Evolutionary conservation across 2,888 invertebrate genomes (phyloP).

Genomic region (Dermolepida albohirtum): DNA sequence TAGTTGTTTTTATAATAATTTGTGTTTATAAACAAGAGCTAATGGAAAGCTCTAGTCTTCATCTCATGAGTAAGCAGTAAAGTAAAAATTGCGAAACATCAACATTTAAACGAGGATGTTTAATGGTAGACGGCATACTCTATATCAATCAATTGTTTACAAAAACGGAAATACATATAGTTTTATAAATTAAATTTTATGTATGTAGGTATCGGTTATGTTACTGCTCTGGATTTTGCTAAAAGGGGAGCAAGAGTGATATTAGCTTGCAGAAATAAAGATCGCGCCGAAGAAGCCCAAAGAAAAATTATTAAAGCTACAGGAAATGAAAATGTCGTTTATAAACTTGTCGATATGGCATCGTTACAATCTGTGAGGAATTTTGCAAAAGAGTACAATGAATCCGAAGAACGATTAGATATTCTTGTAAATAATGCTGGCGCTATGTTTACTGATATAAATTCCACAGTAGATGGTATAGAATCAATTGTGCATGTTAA

Average conservation of each 20-base stretch:
- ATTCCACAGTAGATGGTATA: slow-evolving; percentile 72
- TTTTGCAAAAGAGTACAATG: slow-evolving; percentile 72
- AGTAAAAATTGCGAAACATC: no score
- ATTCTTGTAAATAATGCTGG: slow-evolving; percentile 76
- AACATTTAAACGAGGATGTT: no score
- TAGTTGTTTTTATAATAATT: no score
- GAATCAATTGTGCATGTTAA: slow-evolving; percentile 66
- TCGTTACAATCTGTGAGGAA: slow-evolving; percentile 69
- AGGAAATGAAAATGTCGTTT: slow-evolving; percentile 57
- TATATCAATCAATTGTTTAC: no score
- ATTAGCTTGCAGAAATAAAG: slow-evolving; percentile 66
- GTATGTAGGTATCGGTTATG: slow-evolving; percentile 62
- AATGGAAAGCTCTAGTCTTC: no score
- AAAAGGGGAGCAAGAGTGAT: slow-evolving; percentile 67
- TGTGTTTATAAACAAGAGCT: no score
- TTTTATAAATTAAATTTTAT: not conserved
- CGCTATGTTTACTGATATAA: slow-evolving; percentile 64
- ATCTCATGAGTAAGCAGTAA: no score
- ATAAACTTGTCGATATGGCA: slow-evolving; percentile 67
- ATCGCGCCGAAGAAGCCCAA: slow-evolving; percentile 42
- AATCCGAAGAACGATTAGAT: slow-evolving; percentile 69
- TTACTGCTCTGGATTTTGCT: slow-evolving; percentile 63
- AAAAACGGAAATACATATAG: no score
- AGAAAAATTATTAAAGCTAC: slow-evolving; percentile 55
- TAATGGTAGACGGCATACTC: no score